phyloP scores from a whole-genome alignment of 1,140 invertebrate genomes.

The Cyphomyrmex costatus region DNA sequence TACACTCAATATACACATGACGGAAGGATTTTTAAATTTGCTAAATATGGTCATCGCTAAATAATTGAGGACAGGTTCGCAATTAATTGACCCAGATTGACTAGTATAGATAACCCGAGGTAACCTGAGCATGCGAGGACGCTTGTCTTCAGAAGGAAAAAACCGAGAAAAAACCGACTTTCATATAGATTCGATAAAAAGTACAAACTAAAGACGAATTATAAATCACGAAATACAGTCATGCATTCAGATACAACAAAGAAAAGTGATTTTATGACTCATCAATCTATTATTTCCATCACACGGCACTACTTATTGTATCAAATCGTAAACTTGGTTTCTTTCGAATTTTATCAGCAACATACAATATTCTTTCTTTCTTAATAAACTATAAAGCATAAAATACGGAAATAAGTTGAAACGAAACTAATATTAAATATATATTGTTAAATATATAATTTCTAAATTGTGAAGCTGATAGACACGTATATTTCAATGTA shows the following conservation, averaged over 20 bases:
- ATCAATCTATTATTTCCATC: slow-evolving; percentile 31
- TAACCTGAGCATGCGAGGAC: slow-evolving; percentile 77
- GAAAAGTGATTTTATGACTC: slow-evolving; percentile 55
- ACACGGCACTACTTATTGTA: slow-evolving; percentile 19
- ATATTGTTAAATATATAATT: not conserved
- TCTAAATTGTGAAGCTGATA: not conserved
- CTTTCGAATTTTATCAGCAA: not conserved
- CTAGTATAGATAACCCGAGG: slow-evolving; percentile 77
- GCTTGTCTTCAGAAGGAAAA: slow-evolving; percentile 43
- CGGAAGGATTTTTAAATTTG: slow-evolving; percentile 20
- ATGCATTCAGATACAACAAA: slow-evolving; percentile 39
- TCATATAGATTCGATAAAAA: slow-evolving; percentile 21
- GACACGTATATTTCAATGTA: no score
- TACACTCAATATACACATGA: not conserved
- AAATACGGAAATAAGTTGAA: not conserved
- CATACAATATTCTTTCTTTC: not conserved
- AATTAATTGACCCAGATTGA: slow-evolving; percentile 81
- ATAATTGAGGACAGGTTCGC: slow-evolving; percentile 70
- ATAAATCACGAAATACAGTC: not conserved
- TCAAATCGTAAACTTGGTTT: not conserved
- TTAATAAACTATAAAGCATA: not conserved
- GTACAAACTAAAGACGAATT: slow-evolving; percentile 17
- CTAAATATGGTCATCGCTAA: slow-evolving; percentile 44
- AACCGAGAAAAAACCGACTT: slow-evolving; percentile 36
- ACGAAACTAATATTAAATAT: not conserved